Percentiles rank a stretch among this genome's conserved stretches.
These are phyloP conservation scores for Burhinus oedicnemus DNA, from an alignment of 2,113 vertebrate species.

Conservation along the genomic window DNA sequence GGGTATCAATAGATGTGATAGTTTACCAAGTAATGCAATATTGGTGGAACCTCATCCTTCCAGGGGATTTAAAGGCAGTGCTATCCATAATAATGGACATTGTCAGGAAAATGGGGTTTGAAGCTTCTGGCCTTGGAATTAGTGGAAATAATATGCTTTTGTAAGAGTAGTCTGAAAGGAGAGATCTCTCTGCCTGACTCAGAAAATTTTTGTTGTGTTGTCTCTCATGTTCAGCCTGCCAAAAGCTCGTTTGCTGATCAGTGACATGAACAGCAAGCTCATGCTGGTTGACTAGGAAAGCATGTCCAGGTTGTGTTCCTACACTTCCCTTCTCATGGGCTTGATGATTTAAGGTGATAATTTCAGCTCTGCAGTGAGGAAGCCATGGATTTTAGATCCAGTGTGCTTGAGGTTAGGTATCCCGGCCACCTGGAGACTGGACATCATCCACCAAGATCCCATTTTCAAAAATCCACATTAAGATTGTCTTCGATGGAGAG, in stretches of 20 bases:
- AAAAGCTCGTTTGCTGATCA: background rate
- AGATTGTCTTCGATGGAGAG: background rate
- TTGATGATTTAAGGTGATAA: background rate
- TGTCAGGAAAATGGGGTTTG: background rate
- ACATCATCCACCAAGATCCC: background rate
- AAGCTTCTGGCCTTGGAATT: background rate
- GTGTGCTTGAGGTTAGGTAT: background rate
- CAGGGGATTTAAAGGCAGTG: background rate
- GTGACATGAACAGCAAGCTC: background rate
- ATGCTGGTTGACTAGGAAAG: background rate
- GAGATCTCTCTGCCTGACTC: background rate
- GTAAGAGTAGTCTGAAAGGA: background rate
- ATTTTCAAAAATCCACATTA: background rate
- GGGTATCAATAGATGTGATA: background rate
- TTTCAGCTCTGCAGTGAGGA: background rate
- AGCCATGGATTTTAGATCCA: background rate
- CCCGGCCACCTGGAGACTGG: background rate
- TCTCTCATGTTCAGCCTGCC: background rate
- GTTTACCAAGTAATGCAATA: background rate
- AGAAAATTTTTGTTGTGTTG: background rate
- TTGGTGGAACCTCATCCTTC: background rate
- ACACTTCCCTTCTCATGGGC: background rate
- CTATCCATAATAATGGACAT: background rate
- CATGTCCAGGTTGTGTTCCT: background rate
- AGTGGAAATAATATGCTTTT: background rate